phyloP scores from a whole-genome alignment of 2,113 vertebrate genomes.

The Tonatia bakeri region DNA sequence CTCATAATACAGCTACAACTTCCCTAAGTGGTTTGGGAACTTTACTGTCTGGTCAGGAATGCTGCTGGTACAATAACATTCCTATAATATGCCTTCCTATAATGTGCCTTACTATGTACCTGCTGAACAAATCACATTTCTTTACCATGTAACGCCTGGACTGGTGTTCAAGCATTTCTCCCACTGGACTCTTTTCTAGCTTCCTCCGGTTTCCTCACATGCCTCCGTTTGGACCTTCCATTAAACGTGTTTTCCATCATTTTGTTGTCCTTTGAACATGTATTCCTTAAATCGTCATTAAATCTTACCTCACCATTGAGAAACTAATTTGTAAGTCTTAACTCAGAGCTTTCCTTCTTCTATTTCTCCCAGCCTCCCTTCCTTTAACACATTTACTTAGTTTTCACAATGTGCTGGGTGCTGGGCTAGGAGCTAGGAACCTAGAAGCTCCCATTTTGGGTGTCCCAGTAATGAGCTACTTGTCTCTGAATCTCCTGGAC shows the following conservation, averaged over 20 bases:
- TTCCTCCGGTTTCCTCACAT: background rate
- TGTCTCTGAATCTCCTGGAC: background rate
- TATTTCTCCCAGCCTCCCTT: background rate
- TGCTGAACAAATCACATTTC: background rate
- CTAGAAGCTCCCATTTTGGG: background rate
- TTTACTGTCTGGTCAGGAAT: background rate
- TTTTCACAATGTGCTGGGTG: background rate
- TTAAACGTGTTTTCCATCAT: background rate
- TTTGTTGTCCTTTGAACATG: background rate
- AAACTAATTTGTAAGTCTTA: background rate
- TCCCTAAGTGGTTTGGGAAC: background rate
- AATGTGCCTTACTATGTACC: rapidly evolving
- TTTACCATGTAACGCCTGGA: background rate
- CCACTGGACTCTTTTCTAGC: background rate
- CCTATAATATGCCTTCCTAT: background rate
- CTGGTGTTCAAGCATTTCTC: background rate
- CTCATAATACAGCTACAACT: background rate
- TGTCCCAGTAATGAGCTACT: background rate
- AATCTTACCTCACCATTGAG: background rate
- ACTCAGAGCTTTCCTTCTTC: background rate
- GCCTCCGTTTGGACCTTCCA: background rate
- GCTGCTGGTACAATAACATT: background rate
- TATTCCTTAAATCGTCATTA: background rate
- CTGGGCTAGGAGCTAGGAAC: background rate
- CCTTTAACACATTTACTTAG: background rate